Conservation (phyloP, 2,113 vertebrate species). For the Oreamnos americanus region DNA sequence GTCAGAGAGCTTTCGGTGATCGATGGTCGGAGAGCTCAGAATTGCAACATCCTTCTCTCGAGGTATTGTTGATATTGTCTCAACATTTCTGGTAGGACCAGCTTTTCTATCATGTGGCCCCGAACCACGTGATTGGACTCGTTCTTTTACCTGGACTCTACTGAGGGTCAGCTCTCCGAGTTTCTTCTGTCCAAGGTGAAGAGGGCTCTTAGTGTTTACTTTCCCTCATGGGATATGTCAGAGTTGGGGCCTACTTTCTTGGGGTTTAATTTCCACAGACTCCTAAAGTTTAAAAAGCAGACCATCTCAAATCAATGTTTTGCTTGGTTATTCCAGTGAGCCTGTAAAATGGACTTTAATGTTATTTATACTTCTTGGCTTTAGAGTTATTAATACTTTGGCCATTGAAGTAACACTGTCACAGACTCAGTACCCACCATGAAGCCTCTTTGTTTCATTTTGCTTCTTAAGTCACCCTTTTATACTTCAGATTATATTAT, state of each 20-base stretch:
- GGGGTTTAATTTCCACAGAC: constrained; percentile 19
- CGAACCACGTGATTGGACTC: neutral
- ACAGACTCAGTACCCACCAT: neutral
- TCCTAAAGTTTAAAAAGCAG: neutral
- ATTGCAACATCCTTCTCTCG: constrained; percentile 99
- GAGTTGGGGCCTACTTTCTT: neutral
- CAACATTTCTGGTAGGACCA: neutral
- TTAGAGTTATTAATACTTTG: neutral
- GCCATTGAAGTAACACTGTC: neutral
- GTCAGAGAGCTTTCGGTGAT: constrained; percentile 98
- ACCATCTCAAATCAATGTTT: neutral
- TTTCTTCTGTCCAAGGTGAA: neutral
- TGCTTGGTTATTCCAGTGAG: neutral
- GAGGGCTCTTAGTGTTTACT: neutral
- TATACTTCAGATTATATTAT: neutral
- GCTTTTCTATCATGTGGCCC: neutral
- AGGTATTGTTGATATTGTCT: constrained; percentile 81
- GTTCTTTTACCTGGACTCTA: neutral
- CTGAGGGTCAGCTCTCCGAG: neutral
- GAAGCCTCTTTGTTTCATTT: neutral
- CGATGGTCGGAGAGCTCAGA: constrained; percentile 96
- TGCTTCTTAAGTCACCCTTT: constrained; percentile 23
- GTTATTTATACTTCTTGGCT: neutral
- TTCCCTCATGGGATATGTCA: neutral
- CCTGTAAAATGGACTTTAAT: neutral